Base-by-base conservation (phyloP, 2,797 vertebrate species). In the Silurus aristotelis region DNA sequence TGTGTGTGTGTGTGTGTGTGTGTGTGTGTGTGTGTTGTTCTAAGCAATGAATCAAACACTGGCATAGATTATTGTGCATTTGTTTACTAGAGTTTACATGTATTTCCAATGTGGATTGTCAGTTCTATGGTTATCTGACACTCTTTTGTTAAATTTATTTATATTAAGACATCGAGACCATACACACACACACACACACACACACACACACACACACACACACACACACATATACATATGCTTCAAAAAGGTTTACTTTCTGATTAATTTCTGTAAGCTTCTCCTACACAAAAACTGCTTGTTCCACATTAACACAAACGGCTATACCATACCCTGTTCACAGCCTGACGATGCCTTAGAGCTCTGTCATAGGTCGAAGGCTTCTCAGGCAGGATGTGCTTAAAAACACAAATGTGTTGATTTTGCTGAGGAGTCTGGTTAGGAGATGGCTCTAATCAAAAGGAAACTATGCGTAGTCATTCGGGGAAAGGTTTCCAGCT, bases 381-480 rank as follows among this genome's bases (percentile, higher is more conserved):
- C 77, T 78, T 85, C 75, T 63, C 46, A 38, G 22, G 56, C 31
- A 66, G 85, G 84, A 86, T 89, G 89, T 85, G 75, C 79, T 84
- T 84, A 85, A 89, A 91, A 89, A 58, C 81, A 43, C 76, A 86
- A 84, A 83, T 85, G 84, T 88, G 88, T 89, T 89, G 72, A n/a
- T 85, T 86, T 88, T 85, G 72, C 77, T 66, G 77, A 87, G 85
- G 75, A 60, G 81, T 78, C 83, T 87, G 88, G 80, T 89, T 48
- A 87, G 85, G 81, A 87, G 87, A 88, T 89, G 87, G 81, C 80
- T 83, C 86, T 88, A 90, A 89, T 90, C 81, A 86, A 86, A 85
- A 87, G 88, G 86, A 90, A 90, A 90, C 83, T 88, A 89, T 90
- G 88, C 85, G 58, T 63, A 85, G 89, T 89, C 85, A 90, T 87